phyloP scores from a whole-genome alignment of 2,113 vertebrate genomes.

The Apodemus speciosus region DNA sequence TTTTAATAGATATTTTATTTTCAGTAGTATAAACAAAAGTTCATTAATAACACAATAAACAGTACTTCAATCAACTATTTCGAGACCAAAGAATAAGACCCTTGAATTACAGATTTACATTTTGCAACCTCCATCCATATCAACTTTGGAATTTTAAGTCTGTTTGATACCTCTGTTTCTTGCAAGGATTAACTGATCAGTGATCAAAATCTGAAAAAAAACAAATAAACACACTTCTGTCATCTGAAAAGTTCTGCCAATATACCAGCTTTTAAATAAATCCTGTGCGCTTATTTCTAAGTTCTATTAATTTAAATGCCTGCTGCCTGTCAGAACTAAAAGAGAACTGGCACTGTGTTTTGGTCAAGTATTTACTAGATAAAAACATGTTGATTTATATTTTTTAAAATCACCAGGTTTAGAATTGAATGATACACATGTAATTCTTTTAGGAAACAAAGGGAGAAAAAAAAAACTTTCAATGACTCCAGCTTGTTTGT shows the following conservation, averaged over 20 bases:
- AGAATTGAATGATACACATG: slow-evolving; percentile 1
- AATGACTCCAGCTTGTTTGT: slow-evolving; percentile 72
- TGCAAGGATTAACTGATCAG: background rate
- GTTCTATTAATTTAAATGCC: background rate
- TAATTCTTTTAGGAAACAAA: slow-evolving; percentile 80
- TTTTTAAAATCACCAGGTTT: background rate
- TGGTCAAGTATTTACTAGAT: background rate
- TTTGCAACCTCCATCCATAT: background rate
- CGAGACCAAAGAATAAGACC: slow-evolving; percentile 4
- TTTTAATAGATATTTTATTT: background rate
- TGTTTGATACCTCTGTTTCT: background rate
- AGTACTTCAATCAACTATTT: background rate
- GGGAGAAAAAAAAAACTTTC: slow-evolving; percentile 25
- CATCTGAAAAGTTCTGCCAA: background rate
- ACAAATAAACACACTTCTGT: background rate
- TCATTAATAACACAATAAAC: background rate
- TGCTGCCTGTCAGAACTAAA: background rate
- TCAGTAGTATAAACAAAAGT: background rate
- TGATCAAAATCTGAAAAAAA: slow-evolving; percentile 50
- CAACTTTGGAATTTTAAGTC: slow-evolving; percentile 4
- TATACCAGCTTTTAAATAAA: background rate
- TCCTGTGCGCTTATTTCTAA: background rate
- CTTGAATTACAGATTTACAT: background rate
- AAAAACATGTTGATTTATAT: background rate
- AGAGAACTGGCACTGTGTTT: background rate